phyloP scores from a whole-genome alignment of 2,888 invertebrate genomes.

The Agonum fuliginosum region DNA sequence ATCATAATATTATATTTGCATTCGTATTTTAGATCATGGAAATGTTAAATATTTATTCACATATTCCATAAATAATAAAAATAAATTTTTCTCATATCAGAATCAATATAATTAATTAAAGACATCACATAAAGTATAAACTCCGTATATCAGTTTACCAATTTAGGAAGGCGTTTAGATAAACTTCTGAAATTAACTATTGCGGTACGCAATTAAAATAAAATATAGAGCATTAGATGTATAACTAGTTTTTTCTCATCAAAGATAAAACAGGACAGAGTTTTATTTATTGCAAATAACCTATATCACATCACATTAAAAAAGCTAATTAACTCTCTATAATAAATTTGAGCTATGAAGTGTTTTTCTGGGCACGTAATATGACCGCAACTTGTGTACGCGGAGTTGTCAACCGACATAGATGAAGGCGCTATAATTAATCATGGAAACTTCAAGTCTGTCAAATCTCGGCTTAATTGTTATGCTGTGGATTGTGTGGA shows the following conservation, averaged over 20 bases:
- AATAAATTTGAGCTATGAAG: conserved; percentile 33
- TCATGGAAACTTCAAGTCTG: conserved; percentile 44
- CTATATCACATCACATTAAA: conserved; percentile 19
- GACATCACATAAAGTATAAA: background rate
- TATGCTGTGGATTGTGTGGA: conserved; percentile 24
- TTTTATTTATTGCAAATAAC: conserved; percentile 48
- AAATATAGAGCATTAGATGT: conserved; percentile 2
- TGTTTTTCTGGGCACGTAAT: conserved; percentile 46
- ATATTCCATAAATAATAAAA: background rate
- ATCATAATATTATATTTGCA: too few species aligned
- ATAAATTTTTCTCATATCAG: background rate
- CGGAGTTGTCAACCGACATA: conserved; percentile 45
- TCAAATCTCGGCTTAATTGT: conserved; percentile 44
- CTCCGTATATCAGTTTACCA: background rate
- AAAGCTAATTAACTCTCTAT: conserved; percentile 48
- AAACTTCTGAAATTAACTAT: conserved; percentile 3
- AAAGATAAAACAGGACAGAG: conserved; percentile 3
- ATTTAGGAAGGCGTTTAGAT: background rate
- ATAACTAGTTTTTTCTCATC: conserved; percentile 26
- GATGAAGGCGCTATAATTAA: conserved; percentile 45
- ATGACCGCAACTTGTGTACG: conserved; percentile 40
- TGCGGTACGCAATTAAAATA: conserved; percentile 20
- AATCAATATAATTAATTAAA: conserved; percentile 20
- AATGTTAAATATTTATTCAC: background rate
- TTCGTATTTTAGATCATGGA: background rate